Evolutionary conservation across 2,888 invertebrate genomes (phyloP).

Genomic region (Sipha maydis): DNA sequence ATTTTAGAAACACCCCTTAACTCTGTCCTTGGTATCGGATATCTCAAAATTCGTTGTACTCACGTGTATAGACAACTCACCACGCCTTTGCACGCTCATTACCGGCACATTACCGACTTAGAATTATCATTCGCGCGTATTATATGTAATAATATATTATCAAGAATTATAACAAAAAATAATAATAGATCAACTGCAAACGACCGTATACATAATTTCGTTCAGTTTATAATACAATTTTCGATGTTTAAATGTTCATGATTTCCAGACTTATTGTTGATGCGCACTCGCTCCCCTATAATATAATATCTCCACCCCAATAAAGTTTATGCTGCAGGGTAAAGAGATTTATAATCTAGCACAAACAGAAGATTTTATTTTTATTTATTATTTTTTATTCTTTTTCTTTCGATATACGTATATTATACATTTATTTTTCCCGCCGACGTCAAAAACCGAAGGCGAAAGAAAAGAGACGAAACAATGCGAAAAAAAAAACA

Average conservation of each 20-base stretch:
- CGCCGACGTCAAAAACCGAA: conserved; percentile 20
- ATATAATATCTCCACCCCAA: background rate
- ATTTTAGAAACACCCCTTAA: too few species aligned
- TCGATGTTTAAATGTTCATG: background rate
- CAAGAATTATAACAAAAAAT: background rate
- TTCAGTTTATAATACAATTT: background rate
- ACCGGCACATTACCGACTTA: background rate
- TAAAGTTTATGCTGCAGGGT: background rate
- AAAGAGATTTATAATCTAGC: conserved; percentile 34
- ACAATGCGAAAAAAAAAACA: conserved; percentile 23
- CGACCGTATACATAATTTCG: background rate
- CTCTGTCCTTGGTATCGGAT: too few species aligned
- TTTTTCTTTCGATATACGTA: conserved; percentile 11
- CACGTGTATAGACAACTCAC: too few species aligned
- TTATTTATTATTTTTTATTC: conserved; percentile 14
- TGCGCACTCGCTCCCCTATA: background rate
- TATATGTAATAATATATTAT: background rate
- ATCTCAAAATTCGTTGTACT: too few species aligned
- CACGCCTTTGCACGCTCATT: too few species aligned
- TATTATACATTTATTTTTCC: conserved; percentile 15
- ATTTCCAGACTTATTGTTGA: conserved; percentile 14
- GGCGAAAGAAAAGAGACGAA: conserved; percentile 6
- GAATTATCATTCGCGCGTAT: background rate
- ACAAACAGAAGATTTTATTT: conserved; percentile 31
- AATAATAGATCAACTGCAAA: background rate